phyloP scores from a whole-genome alignment of 1,140 invertebrate species.

The Drosophila kohkoa region DNA sequence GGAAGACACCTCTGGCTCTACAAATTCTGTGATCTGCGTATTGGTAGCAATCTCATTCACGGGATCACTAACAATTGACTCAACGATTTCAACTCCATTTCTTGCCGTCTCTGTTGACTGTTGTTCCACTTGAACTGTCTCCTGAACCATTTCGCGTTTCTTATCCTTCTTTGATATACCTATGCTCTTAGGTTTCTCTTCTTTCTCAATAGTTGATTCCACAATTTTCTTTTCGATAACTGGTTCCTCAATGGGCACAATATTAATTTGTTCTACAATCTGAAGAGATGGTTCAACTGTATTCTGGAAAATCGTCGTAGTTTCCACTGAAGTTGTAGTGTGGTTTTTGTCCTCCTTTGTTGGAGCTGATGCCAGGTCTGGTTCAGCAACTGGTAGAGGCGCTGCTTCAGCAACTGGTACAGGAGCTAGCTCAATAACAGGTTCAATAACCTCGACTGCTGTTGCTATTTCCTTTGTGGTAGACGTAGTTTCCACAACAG shows the following conservation, averaged over 20 bases:
- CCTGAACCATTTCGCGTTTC: constrained; percentile 9
- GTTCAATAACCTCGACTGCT: constrained; percentile 8
- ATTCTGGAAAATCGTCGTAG: constrained; percentile 6
- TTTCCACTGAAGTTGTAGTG: constrained; percentile 12
- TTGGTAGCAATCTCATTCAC: not conserved
- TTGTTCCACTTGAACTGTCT: not conserved
- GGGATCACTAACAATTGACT: not conserved
- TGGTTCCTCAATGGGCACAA: constrained; percentile 1
- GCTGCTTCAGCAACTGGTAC: not conserved
- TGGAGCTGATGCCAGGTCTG: not conserved
- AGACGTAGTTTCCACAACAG: constrained; percentile 16
- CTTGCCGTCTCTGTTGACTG: not conserved
- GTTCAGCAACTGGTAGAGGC: not conserved
- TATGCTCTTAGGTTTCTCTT: not conserved
- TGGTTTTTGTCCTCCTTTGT: constrained; percentile 43
- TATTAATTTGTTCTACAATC: constrained; percentile 1
- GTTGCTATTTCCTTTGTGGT: not conserved
- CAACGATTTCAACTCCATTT: not conserved
- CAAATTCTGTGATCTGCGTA: not conserved
- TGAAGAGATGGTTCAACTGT: not conserved
- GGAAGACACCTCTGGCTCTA: not conserved
- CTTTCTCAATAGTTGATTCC: too few relatives aligned
- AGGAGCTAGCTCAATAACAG: not conserved
- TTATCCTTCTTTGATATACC: constrained; percentile 18
- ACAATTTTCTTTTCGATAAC: constrained; percentile 4